Evolutionary conservation across 2,797 vertebrate genomes (phyloP), one percentile per base, ranked within the genome.

Genomic region (Sebastes taczanowskii): DNA sequence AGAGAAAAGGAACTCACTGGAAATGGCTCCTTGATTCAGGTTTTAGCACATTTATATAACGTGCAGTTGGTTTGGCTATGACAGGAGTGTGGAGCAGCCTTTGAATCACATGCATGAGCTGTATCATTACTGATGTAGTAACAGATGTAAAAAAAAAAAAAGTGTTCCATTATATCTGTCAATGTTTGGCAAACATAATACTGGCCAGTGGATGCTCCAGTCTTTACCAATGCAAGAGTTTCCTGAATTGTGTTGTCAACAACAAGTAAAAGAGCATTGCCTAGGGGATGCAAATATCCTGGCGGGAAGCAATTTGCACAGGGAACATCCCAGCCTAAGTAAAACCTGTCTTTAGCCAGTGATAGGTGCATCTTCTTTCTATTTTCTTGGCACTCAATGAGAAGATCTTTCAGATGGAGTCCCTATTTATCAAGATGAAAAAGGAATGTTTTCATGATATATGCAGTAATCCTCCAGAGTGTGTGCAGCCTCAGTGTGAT

Each of bases 401-500:
- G 25, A 71, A 10, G 35, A 35, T 78, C 59, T n/a, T 35, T 55
- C n/a, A 66, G 10, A 38, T 9, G 20, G 11, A 38, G 42, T 46
- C 42, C 42, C 42, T 46, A 46, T 46, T 46, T 46, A 46, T 46
- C 16, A 46, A 69, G 56, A 59, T 59, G 20, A 61, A 68, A 65
- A 49, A 73, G 16, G 5, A 46, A 79, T 55, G 35, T 71, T 75
- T 69, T 23, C 55, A 62, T 72, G 67, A 68, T 75, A 53, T 65
- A 52, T 72, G 58, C 23, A 32, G 55, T 68, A 71, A 60, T 75
- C 65, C 23, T 74, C 46, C 61, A 27, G 27, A 70, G 32, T 60
- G 60, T 60, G 60, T 20, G 35, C 34, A 56, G 53, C 69, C 52
- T 67, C 67, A 34, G 65, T 69, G 49, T 9, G 49, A 67, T 56